A percentile compares a stretch with the other conserved stretches of the same genome.
These are phyloP conservation scores for Leptinotarsa peninsularis DNA, from an alignment of 2,888 invertebrate species.

Conservation along the genomic window DNA sequence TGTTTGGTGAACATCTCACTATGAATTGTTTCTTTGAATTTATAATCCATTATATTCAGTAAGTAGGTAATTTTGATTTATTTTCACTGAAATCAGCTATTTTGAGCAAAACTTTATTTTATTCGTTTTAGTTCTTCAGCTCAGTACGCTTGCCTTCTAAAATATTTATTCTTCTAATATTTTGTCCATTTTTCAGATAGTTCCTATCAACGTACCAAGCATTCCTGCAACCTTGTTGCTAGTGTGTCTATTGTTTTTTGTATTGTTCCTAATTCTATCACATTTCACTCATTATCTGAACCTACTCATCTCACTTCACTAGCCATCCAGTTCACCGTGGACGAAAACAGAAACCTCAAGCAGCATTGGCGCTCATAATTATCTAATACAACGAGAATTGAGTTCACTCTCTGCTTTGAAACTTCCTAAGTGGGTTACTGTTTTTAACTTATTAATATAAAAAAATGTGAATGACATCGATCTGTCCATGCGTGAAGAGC, in stretches of 20 bases:
- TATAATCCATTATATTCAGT: no score
- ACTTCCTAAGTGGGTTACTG: constrained; percentile 20
- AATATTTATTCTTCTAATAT: no score
- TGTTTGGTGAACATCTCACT: no score
- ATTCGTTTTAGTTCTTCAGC: no score
- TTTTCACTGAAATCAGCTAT: no score
- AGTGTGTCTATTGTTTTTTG: neutral
- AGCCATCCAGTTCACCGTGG: constrained; percentile 4
- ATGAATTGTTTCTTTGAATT: no score
- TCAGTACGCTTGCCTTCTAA: no score
- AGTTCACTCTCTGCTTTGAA: constrained; percentile 19
- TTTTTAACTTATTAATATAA: constrained; percentile 13
- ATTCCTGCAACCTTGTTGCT: no score
- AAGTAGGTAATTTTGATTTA: no score
- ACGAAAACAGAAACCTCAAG: constrained; percentile 7
- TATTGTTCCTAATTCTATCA: constrained; percentile 6
- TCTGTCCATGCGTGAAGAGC: constrained; percentile 8
- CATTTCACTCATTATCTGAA: neutral
- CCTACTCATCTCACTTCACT: constrained; percentile 6
- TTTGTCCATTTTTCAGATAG: no score
- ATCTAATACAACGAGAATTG: constrained; percentile 34
- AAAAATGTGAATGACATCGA: constrained; percentile 16
- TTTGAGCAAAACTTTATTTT: no score
- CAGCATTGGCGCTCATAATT: constrained; percentile 2
- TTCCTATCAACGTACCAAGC: no score